Conservation (phyloP, 2,888 invertebrate genomes). For the Ennomos erosarius region DNA sequence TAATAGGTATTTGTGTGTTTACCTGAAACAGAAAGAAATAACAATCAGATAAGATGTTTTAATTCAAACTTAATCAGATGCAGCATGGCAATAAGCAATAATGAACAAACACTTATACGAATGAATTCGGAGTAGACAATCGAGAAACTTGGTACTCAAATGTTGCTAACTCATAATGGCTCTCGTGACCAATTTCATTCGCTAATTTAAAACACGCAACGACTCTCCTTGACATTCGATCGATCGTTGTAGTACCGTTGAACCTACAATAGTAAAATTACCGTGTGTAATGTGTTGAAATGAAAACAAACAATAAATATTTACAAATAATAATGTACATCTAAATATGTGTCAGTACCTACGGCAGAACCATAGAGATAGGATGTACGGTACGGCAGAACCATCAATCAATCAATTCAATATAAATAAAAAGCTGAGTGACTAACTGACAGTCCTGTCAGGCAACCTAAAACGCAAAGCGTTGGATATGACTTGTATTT, state of each 20-base stretch:
- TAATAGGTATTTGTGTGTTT: neutral
- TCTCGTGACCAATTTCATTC: slow-evolving; percentile 30
- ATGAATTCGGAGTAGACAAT: slow-evolving; percentile 7
- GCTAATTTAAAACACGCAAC: slow-evolving; percentile 37
- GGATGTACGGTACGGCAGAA: no score
- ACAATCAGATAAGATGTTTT: neutral
- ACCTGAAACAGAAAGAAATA: slow-evolving; percentile 19
- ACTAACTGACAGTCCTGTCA: no score
- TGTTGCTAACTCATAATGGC: slow-evolving; percentile 18
- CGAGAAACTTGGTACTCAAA: slow-evolving; percentile 17
- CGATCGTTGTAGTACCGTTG: slow-evolving; percentile 22
- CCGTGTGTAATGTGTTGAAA: no score
- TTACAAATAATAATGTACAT: no score
- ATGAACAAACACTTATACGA: neutral
- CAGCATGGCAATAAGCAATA: neutral
- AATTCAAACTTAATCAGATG: neutral
- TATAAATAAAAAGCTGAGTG: no score
- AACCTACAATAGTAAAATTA: no score
- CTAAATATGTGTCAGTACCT: no score
- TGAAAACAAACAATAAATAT: no score
- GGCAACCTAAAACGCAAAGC: no score
- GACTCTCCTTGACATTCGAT: slow-evolving; percentile 45
- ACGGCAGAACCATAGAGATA: no score
- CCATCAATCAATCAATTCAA: no score
- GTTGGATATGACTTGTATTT: no score